Evolutionary conservation across 2,888 invertebrate species (phyloP), one percentile per base, ranked within the genome.

Genomic region (Copidosoma aretas): DNA sequence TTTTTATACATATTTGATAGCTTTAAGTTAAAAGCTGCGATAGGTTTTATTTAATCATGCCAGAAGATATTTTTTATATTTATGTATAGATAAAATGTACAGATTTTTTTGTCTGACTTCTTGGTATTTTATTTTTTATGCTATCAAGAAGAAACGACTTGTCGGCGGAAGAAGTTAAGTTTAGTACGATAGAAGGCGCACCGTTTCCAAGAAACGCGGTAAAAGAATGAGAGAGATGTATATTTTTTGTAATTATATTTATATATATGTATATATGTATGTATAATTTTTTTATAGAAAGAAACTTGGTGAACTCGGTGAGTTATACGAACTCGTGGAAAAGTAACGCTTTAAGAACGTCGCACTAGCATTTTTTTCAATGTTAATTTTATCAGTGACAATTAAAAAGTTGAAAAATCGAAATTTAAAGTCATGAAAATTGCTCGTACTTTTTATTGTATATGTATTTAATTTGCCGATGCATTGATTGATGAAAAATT

Each of bases 1-100:
- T 53, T 78, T 78, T 76, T 77, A 76, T 77, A 78, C 75, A 75
- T 32, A 32, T 32, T 32, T 32, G 8, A 32, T 8, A 3, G 32
- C 32, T 32, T 32, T 32, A 32, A 5, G 3, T 32, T 3, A 5
- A 5, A 32, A 8, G 8, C 32, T 32, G 32, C 32, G 32, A 32
- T 8, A 32, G 32, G 32, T 32, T 32, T 32, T 32, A 32, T 8
- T 32, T 8, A 32, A 32, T 8, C 8, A 32, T 32, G 32, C 32
- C 32, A 32, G 8, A 32, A 32, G 8, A 32, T 32, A 5, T 43
- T 32, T 56, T 60, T 41, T 32, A 5, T 43, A 22, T 56, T 60
- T 41, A 39, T 68, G 10, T 60, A 41, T 59, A 56, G 67, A 60
- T 71, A 64, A 71, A 71, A 68, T 64, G 25, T 67, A 64, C 32